Base-by-base conservation (phyloP, 2,797 vertebrate genomes). In the Mus minutoides region DNA sequence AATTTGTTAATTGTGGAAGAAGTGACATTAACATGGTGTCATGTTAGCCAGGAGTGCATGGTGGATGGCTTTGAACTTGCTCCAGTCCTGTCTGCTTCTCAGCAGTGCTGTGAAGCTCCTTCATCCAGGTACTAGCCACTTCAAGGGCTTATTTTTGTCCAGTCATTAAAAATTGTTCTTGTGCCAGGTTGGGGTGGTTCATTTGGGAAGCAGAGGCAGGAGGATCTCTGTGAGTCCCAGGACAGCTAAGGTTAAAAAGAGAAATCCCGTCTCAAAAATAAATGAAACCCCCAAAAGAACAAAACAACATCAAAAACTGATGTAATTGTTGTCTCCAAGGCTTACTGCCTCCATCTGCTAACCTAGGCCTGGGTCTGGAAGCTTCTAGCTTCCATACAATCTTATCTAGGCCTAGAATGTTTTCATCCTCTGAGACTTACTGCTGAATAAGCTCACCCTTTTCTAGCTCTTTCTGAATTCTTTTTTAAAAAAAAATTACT, bases 101-200 rank as follows among this genome's bases (percentile, higher is more conserved):
- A 26, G 43, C 34, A 69, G 62, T 26, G 19, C 64, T 69, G 7
- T 37, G 31, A 52, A 22, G 64, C 64, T 69, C 34, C 13, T 87
- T 37, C 2, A 1, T 87, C 22, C 19, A 34, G 46, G 34, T 71
- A 22, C 24, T 22, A 26, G 34, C 46, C 46, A 37, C 64, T 54
- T 26, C 34, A 71, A 54, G 31, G 64, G 8, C 26, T 69, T 67
- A 9, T 64, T 85, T 86, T 52, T 71, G 21, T 71, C 21, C 14
- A 29, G 34, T 37, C 34, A 71, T n/a, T 67, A 84, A 64, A 82
- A 64, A 62, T 54, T 84, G 80, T 69, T 69, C 40, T 69, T 67
- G 43, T 67, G 43, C 62, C 3, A 46, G 26, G 14, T 17, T 21
- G 58, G 22, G 76, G 19, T n/a, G 9, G 24, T 0, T 0, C 26